Base-by-base conservation (phyloP, 2,888 invertebrate genomes). In the Choreutis nemorana region DNA sequence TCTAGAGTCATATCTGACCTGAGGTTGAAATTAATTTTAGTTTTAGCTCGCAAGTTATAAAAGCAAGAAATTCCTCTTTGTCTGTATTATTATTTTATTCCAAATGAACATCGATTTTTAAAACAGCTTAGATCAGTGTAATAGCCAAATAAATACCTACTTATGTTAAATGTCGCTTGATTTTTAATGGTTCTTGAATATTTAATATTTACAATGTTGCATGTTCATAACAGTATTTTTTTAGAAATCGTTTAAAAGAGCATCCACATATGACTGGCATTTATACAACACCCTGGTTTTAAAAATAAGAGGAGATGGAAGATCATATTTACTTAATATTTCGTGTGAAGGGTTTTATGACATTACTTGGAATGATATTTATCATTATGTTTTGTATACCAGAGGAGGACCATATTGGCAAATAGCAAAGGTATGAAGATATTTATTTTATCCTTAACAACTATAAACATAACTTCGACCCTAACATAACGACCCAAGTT, bases 321-420 rank as follows among this genome's bases (percentile, higher is more conserved):
- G 99, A 31, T 85, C 87, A 2, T 99, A 98, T 64, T 70, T 91
- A 42, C 59, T 99, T 14, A 91, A 92, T 62, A 67, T 98, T 29
- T 82, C 86, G 26, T 82, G 85, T 0, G 86, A 87, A 46, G 91
- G 90, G 2, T 84, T 83, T 43, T 90, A 84, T 49, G 97, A 98
- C 61, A 65, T 95, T 14, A 81, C 83, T n/a, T 95, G 93, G 93
- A 88, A 93, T 58, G 94, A 97, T 63, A 82, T 90, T 9, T 94
- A 89, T 59, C 86, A 89, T 48, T 97, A 89, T 64, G 85, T 89
- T 0, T 68, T 99, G 3, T 94, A 87, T 56, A 99, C 99, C 0
- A 85, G 97, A 66, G 99, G 99, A 21, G 97, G 98, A 0, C 99
- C 99, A 0, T 97, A 99, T 60, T 99, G 99, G 99, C 98, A 99